Evolutionary conservation across 2,888 invertebrate genomes (phyloP).

Genomic region (Horisme vitalbata): DNA sequence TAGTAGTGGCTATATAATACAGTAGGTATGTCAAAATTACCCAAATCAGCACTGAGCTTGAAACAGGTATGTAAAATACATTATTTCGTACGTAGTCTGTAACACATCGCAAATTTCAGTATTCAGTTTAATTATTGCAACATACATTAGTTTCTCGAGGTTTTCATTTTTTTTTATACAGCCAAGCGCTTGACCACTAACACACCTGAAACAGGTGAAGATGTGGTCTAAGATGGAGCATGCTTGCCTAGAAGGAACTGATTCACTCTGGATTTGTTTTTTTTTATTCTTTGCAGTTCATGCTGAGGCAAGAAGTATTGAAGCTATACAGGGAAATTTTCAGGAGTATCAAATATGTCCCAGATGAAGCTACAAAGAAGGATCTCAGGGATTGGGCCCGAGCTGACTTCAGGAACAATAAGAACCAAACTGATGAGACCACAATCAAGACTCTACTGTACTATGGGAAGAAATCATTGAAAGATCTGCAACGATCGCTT

Average conservation of each 20-base stretch:
- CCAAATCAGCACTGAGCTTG: conserved; percentile 77
- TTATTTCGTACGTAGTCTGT: too few relatives aligned
- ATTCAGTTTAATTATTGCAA: too few relatives aligned
- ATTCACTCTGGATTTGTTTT: too few relatives aligned
- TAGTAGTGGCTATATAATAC: not conserved
- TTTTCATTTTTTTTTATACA: not conserved
- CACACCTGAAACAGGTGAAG: too few relatives aligned
- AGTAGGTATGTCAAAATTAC: conserved; percentile 61
- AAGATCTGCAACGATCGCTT: conserved; percentile 85
- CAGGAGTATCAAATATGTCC: conserved; percentile 85
- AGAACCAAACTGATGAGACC: conserved; percentile 87
- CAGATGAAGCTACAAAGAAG: conserved; percentile 83
- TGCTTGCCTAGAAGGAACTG: too few relatives aligned
- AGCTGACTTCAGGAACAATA: conserved; percentile 88
- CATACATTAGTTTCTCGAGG: not conserved
- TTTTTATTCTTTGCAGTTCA: conserved; percentile 84
- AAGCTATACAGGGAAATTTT: conserved; percentile 89
- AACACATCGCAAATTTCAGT: too few relatives aligned
- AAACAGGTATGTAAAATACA: too few relatives aligned
- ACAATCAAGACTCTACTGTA: conserved; percentile 88
- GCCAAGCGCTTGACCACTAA: too few relatives aligned
- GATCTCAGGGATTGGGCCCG: conserved; percentile 89
- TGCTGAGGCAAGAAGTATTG: conserved; percentile 90
- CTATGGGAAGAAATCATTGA: conserved; percentile 87
- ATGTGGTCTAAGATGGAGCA: too few relatives aligned